These are phyloP conservation scores for Tiliqua scincoides DNA, from an alignment of 2,113 vertebrate genomes.

Conservation along the genomic window DNA sequence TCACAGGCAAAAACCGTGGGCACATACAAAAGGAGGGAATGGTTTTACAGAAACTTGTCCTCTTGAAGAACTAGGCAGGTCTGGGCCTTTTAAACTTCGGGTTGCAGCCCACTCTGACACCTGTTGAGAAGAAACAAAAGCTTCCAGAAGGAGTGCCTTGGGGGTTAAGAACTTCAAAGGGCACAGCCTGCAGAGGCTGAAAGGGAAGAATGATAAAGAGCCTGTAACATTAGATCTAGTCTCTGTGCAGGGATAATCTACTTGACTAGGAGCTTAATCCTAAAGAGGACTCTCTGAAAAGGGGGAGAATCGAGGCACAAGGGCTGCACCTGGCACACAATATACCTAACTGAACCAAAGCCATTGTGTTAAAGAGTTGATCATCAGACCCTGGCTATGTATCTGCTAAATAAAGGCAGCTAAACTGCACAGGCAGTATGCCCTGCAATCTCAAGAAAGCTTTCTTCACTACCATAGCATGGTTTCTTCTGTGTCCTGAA, in stretches of 20 bases:
- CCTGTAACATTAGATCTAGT: slow-evolving; percentile 64
- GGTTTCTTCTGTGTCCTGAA: background rate
- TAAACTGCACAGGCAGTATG: background rate
- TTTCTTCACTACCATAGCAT: background rate
- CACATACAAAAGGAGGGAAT: slow-evolving; percentile 22
- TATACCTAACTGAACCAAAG: slow-evolving; percentile 43
- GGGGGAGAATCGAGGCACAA: slow-evolving; percentile 29
- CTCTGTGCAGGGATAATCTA: slow-evolving; percentile 71
- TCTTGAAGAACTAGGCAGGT: slow-evolving; percentile 43
- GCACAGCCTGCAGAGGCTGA: slow-evolving; percentile 60
- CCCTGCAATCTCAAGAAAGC: background rate
- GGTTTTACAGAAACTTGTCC: slow-evolving; percentile 20
- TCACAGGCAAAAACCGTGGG: slow-evolving; percentile 32
- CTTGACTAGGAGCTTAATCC: slow-evolving; percentile 65
- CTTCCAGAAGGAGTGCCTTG: slow-evolving; percentile 66
- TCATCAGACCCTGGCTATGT: slow-evolving; percentile 11
- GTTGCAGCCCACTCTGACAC: slow-evolving; percentile 55
- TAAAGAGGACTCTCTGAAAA: slow-evolving; percentile 53
- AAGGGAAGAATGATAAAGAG: slow-evolving; percentile 66
- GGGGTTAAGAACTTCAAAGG: slow-evolving; percentile 70
- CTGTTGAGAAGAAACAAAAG: slow-evolving; percentile 72
- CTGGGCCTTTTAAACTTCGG: slow-evolving; percentile 42
- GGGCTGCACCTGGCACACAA: slow-evolving; percentile 24
- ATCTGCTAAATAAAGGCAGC: background rate
- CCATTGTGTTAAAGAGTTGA: slow-evolving; percentile 41